A percentile compares a stretch with the other conserved stretches of the same genome.
Evolutionary conservation across 2,797 vertebrate species (phyloP).

Genomic region (Zenarchopterus dispar): DNA sequence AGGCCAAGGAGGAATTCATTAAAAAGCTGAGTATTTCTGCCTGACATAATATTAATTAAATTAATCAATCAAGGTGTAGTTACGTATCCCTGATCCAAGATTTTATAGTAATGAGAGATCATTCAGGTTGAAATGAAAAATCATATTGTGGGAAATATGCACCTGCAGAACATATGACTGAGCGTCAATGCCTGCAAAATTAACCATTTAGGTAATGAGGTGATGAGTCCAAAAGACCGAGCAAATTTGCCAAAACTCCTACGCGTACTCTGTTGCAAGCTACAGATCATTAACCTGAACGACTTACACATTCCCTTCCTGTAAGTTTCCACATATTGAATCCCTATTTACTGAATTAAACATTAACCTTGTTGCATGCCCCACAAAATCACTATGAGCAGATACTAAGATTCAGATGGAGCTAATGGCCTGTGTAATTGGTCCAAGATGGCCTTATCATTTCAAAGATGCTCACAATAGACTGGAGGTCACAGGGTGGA

Average conservation of each 20-base stretch:
- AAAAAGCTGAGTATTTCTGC: slow-evolving; percentile 54
- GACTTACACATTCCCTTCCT: slow-evolving; percentile 30
- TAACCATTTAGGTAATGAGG: slow-evolving; percentile 12
- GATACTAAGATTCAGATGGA: slow-evolving; percentile 58
- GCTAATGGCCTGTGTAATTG: slow-evolving; percentile 75
- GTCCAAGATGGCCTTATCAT: slow-evolving; percentile 65
- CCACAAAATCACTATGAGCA: slow-evolving; percentile 40
- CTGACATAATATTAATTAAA: slow-evolving; percentile 69
- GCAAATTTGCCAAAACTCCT: slow-evolving; percentile 10
- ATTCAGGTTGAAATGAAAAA: slow-evolving; percentile 14
- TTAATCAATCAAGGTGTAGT: slow-evolving; percentile 51
- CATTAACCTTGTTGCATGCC: slow-evolving; percentile 39
- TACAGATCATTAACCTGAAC: slow-evolving; percentile 10
- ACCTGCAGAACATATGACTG: not conserved
- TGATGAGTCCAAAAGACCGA: not conserved
- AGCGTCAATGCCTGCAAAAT: not conserved
- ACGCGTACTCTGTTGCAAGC: slow-evolving; percentile 1
- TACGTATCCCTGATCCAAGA: slow-evolving; percentile 37
- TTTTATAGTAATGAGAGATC: slow-evolving; percentile 39
- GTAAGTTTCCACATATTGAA: slow-evolving; percentile 40
- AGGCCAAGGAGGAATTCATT: slow-evolving; percentile 60
- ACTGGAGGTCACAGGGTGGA: slow-evolving; percentile 10
- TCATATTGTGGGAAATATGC: slow-evolving; percentile 4
- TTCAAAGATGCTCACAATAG: slow-evolving; percentile 45
- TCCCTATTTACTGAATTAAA: slow-evolving; percentile 35